A percentile compares a stretch with the other conserved stretches of the same genome.
These are phyloP conservation scores for Silurus lanzhouensis DNA, from an alignment of 2,797 vertebrate genomes.

Conservation along the genomic window DNA sequence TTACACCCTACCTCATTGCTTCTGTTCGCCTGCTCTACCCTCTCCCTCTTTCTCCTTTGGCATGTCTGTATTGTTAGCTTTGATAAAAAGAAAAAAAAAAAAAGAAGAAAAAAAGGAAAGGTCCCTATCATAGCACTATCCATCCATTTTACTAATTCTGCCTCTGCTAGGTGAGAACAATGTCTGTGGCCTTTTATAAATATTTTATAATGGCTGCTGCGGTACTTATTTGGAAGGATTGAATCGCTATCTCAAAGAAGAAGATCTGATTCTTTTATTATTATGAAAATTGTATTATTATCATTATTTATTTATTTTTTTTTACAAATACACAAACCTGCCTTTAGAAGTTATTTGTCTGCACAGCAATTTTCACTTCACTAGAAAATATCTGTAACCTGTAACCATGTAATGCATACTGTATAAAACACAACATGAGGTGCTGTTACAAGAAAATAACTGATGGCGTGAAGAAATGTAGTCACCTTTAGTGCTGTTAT, in stretches of 20 bases:
- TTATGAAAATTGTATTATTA: no score
- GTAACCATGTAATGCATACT: neutral
- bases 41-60: slow-evolving; percentile 55
- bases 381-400: no score
- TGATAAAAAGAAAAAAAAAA: slow-evolving; percentile 67
- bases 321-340: neutral
- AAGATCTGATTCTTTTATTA: no score
- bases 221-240: slow-evolving; percentile 63
- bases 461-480: no score
- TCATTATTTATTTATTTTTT: no score
- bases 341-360: neutral
- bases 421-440: no score
- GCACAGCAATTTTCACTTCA: neutral
- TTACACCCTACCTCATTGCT: slow-evolving; percentile 49
- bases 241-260: neutral
- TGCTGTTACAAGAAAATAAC: no score
- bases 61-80: slow-evolving; percentile 77
- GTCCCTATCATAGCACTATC: slow-evolving; percentile 66
- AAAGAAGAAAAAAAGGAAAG: slow-evolving; percentile 54
- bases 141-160: slow-evolving; percentile 73
- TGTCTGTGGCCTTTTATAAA: slow-evolving; percentile 75
- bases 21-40: slow-evolving; percentile 28
- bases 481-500: no score
- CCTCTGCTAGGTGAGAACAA: slow-evolving; percentile 77
- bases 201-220: slow-evolving; percentile 77